A percentile compares a stretch with the other conserved stretches of the same genome.
phyloP scores from a whole-genome alignment of 2,113 vertebrate genomes.

The Lepus timidus region DNA sequence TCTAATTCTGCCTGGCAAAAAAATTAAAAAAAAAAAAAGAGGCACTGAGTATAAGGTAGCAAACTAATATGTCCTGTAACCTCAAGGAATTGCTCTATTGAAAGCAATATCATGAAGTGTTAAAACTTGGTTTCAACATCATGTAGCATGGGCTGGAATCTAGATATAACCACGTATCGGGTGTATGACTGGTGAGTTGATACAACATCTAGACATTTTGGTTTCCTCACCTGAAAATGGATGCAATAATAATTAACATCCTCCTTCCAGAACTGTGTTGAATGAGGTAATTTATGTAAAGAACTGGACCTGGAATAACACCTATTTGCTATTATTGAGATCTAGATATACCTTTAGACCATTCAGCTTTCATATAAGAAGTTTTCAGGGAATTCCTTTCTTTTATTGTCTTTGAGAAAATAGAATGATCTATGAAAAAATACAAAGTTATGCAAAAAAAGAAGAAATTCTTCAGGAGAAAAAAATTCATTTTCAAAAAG shows the following conservation, averaged over 20 bases:
- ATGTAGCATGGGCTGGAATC: neutral
- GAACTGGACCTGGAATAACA: neutral
- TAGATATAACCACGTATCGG: neutral
- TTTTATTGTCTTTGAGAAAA: neutral
- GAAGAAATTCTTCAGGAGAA: neutral
- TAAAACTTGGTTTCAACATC: neutral
- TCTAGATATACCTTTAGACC: neutral
- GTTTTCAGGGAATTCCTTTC: neutral
- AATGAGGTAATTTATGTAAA: neutral
- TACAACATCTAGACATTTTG: neutral
- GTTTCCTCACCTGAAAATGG: conserved; percentile 16
- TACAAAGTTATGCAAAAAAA: conserved; percentile 15
- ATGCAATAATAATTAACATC: neutral
- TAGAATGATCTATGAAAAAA: conserved; percentile 7
- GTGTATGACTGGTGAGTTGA: neutral
- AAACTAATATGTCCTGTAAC: neutral
- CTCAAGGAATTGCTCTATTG: neutral
- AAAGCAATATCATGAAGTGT: neutral
- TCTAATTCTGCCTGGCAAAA: too few species aligned
- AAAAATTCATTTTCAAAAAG: conserved; percentile 36
- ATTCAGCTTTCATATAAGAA: conserved; percentile 14
- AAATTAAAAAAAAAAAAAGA: neutral
- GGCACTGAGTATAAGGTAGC: neutral
- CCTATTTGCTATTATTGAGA: neutral
- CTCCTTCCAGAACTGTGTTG: neutral